Evolutionary conservation across 2,113 vertebrate species (phyloP), one percentile per base, ranked within the genome.

Genomic region (Sprattus sprattus): DNA sequence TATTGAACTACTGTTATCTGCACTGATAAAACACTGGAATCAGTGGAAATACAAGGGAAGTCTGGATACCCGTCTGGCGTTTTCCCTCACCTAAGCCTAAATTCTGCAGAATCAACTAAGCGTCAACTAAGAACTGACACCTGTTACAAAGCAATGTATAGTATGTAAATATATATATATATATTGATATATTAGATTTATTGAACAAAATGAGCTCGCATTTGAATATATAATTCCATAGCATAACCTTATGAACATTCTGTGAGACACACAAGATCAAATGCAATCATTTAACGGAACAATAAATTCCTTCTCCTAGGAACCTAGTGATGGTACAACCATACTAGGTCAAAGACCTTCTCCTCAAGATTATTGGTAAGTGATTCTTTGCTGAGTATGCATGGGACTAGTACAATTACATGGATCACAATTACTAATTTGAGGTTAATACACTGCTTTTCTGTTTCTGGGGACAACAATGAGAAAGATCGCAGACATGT

Each of bases 1-100:
- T 86, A 87, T 92, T 93, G 18, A 78, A 75, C 86, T 89, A 83
- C 86, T 85, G 84, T 88, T 80, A 92, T 64, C 82, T 75, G 88
- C 88, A 85, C 28, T 15, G 28, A 32, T 78, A 78, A 78, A 78
- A 78, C 71, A 78, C 32, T 78, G 71, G 28, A 78, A 78, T 78
- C 28, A 78, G 28, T 78, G 28, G 71, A 78, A 11, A 78, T 39
- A 78, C 71, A 16, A 44, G 71, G 25, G 25, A 15, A 1, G n/a
- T 28, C 60, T 67, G 60, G 60, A 67, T 28, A 25, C 22, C 64
- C 64, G 32, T 32, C 25, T 78, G 15, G 1, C 86, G 64, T 90
- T 87, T 81, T 67, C 75, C 64, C 88, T 89, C 71, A 52, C 85
- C 85, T 81, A 85, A 83, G 89, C 86, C 81, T 45, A 54, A 87